phyloP scores from a whole-genome alignment of 2,113 vertebrate genomes.

The Corythoichthys haematopterus region DNA sequence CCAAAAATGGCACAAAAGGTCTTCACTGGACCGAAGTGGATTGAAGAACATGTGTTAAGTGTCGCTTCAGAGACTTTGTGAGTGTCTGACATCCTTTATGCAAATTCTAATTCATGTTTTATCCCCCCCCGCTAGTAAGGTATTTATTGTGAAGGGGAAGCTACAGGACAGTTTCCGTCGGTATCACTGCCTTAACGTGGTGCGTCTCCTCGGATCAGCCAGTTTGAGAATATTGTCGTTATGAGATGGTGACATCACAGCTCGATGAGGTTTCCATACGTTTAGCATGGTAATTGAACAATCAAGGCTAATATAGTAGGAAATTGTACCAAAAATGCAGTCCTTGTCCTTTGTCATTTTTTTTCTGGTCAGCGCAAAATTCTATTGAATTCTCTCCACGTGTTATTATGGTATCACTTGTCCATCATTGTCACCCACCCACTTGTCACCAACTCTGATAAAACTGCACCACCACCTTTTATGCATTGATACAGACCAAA shows the following conservation, averaged over 20 bases:
- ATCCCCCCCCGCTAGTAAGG: background rate
- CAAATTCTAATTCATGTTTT: constrained; percentile 32
- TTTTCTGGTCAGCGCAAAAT: background rate
- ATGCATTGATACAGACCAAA: constrained; percentile 5
- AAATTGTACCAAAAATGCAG: too few relatives aligned
- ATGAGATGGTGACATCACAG: constrained; percentile 38
- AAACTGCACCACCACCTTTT: constrained; percentile 6
- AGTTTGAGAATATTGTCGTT: background rate
- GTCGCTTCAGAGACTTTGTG: constrained; percentile 33
- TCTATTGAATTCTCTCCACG: background rate
- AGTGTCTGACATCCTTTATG: constrained; percentile 47
- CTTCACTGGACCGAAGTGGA: constrained; percentile 52
- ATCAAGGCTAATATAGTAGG: too few relatives aligned
- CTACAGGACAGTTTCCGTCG: constrained; percentile 12
- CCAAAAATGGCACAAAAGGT: constrained; percentile 16
- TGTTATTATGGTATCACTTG: background rate
- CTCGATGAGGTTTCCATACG: too few relatives aligned
- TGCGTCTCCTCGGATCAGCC: background rate
- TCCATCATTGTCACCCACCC: constrained; percentile 6
- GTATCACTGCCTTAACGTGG: constrained; percentile 51
- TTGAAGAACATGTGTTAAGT: constrained; percentile 32
- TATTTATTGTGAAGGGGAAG: constrained; percentile 38
- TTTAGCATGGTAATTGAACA: too few relatives aligned
- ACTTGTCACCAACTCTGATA: constrained; percentile 11
- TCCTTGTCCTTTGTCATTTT: too few relatives aligned